These are phyloP conservation scores for Sus scrofa DNA, from an alignment of 2,113 vertebrate genomes.

Conservation along the genomic window DNA sequence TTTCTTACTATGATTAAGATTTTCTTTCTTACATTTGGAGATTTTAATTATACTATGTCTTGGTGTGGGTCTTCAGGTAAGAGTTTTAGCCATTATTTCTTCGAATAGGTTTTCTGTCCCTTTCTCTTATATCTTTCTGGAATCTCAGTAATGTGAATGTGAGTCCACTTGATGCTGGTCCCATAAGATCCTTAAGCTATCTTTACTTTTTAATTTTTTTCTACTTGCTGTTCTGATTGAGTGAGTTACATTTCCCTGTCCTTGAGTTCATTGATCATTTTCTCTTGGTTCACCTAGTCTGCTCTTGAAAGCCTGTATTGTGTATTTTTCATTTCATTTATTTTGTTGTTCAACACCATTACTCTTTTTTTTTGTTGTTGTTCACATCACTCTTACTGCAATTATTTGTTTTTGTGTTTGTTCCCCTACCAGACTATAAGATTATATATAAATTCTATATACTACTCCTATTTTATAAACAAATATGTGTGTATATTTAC, in stretches of 20 bases:
- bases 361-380: neutral
- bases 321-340: neutral
- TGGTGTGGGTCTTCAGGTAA: neutral
- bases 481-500: neutral
- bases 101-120: neutral
- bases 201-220: neutral
- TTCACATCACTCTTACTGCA: neutral
- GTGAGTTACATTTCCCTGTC: neutral
- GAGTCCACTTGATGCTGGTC: neutral
- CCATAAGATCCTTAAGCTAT: neutral
- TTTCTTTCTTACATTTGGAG: neutral
- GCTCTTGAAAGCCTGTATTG: neutral
- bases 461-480: too few species aligned
- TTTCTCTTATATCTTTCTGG: neutral
- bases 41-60: neutral
- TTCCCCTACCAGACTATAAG: neutral
- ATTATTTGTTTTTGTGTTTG: neutral
- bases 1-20: neutral
- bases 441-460: neutral
- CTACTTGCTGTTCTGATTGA: neutral
- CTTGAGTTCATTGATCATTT: neutral
- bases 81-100: neutral
- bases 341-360: neutral
- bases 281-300: neutral
- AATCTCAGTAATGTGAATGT: neutral